phyloP scores from a whole-genome alignment of 1,140 invertebrate genomes.

The Drosophila albomicans region DNA sequence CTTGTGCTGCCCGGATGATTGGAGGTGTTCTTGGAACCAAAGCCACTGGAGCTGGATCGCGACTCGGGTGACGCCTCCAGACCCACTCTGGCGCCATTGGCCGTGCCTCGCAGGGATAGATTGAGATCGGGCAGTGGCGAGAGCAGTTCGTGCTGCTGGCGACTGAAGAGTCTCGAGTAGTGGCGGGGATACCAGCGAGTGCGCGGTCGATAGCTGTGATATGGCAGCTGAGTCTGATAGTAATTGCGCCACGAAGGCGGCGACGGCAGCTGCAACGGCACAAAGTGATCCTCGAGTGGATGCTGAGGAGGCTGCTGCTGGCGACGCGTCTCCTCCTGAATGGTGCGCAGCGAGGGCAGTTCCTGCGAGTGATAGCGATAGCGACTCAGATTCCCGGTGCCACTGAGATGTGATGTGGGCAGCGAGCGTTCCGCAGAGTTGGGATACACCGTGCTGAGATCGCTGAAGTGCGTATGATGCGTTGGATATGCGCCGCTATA shows the following conservation, averaged over 20 bases:
- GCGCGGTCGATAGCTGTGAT: slow-evolving; percentile 85
- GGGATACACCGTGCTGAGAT: slow-evolving; percentile 94
- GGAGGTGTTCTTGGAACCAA: slow-evolving; percentile 96
- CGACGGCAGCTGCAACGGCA: slow-evolving; percentile 87
- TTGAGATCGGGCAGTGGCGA: slow-evolving; percentile 86
- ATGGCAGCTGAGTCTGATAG: slow-evolving; percentile 84
- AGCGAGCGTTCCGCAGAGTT: slow-evolving; percentile 92
- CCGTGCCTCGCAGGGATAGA: slow-evolving; percentile 74
- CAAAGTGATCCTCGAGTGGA: slow-evolving; percentile 85
- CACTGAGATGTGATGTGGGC: slow-evolving; percentile 87
- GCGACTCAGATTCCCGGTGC: slow-evolving; percentile 86
- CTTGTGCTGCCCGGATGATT: slow-evolving; percentile 90
- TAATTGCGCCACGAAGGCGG: slow-evolving; percentile 85
- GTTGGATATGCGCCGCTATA: slow-evolving; percentile 33
- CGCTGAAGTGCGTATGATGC: slow-evolving; percentile 89
- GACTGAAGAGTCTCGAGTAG: slow-evolving; percentile 86
- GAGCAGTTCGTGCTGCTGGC: slow-evolving; percentile 87
- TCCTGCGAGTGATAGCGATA: slow-evolving; percentile 90
- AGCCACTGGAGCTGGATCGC: slow-evolving; percentile 94
- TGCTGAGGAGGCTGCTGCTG: slow-evolving; percentile 56
- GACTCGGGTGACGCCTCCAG: slow-evolving; percentile 93
- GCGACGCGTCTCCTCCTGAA: slow-evolving; percentile 89
- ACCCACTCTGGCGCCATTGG: slow-evolving; percentile 38
- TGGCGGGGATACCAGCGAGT: slow-evolving; percentile 87
- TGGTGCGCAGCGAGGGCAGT: slow-evolving; percentile 89